These are phyloP conservation scores for Cyprinodon diabolis DNA, from an alignment of 2,797 vertebrate genomes.

Conservation along the genomic window DNA sequence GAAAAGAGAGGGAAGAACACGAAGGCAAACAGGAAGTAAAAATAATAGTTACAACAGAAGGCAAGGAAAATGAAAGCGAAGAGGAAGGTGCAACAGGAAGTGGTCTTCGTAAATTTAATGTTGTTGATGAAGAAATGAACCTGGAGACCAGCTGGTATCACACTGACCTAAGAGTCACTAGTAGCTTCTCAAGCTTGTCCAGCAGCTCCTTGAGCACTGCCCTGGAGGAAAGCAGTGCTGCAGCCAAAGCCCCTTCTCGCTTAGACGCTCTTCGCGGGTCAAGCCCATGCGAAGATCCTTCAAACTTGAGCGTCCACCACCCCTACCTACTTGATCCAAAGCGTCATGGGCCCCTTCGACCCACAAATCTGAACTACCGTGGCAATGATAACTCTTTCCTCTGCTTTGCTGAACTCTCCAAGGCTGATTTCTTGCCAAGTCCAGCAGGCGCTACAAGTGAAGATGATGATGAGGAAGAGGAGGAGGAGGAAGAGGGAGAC, in stretches of 20 bases:
- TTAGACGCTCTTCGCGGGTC: conserved; percentile 47
- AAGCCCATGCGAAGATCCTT: conserved; percentile 69
- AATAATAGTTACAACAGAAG: conserved; percentile 79
- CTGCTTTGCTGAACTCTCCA: conserved; percentile 83
- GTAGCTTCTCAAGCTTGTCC: conserved; percentile 84
- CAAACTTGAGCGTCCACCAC: conserved; percentile 77
- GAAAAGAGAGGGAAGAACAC: conserved; percentile 73
- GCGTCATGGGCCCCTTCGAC: conserved; percentile 58
- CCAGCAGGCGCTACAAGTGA: conserved; percentile 73
- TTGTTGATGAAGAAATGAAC: conserved; percentile 71
- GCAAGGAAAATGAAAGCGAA: conserved; percentile 59
- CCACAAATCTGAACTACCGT: conserved; percentile 74
- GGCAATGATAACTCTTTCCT: conserved; percentile 76
- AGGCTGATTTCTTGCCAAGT: conserved; percentile 76
- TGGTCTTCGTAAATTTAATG: conserved; percentile 47
- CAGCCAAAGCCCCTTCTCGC: conserved; percentile 51
- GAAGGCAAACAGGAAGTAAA: conserved; percentile 78
- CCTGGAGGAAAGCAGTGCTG: conserved; percentile 86
- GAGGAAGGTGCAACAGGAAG: conserved; percentile 71
- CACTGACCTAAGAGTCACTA: conserved; percentile 81
- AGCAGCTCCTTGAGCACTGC: conserved; percentile 91
- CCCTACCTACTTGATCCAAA: conserved; percentile 78
- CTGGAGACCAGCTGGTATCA: conserved; percentile 85
- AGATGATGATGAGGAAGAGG: conserved; percentile 76
- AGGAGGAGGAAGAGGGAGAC: conserved; percentile 76